These are phyloP conservation scores for Pituophis catenifer DNA, from an alignment of 2,113 vertebrate genomes.

Conservation along the genomic window DNA sequence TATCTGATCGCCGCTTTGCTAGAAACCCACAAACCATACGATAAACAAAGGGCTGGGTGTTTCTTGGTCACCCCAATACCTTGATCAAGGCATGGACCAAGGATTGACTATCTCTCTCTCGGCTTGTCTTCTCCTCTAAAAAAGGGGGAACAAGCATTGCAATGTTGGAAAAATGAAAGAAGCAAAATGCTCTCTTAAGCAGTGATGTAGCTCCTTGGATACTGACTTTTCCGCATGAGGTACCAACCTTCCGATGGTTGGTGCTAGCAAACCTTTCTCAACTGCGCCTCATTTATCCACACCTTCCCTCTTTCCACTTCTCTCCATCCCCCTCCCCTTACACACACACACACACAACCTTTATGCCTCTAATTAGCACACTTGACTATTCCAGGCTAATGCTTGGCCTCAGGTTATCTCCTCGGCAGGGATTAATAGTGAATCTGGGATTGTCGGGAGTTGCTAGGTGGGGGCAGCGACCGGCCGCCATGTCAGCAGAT, in stretches of 20 bases:
- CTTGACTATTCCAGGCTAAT: neutral
- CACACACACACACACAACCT: neutral
- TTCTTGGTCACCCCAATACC: too few species aligned
- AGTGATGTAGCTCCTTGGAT: neutral
- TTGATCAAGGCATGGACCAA: neutral
- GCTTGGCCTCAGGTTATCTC: neutral
- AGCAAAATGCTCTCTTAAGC: neutral
- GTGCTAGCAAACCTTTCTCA: neutral
- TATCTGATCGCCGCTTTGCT: neutral
- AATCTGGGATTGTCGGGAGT: neutral
- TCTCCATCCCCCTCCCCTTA: neutral
- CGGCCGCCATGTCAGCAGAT: neutral
- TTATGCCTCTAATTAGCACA: slow-evolving; percentile 4
- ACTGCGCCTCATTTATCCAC: neutral
- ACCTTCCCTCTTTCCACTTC: neutral
- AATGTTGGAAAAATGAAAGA: neutral
- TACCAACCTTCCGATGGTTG: neutral
- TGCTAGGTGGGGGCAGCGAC: neutral
- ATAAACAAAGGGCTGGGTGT: neutral
- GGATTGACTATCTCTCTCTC: neutral
- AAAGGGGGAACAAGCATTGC: neutral
- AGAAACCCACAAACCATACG: neutral
- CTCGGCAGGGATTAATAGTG: neutral
- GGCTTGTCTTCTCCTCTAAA: neutral
- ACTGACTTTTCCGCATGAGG: neutral